Base-by-base conservation (phyloP, 2,113 vertebrate genomes). In the Emydocephalus ijimae region DNA sequence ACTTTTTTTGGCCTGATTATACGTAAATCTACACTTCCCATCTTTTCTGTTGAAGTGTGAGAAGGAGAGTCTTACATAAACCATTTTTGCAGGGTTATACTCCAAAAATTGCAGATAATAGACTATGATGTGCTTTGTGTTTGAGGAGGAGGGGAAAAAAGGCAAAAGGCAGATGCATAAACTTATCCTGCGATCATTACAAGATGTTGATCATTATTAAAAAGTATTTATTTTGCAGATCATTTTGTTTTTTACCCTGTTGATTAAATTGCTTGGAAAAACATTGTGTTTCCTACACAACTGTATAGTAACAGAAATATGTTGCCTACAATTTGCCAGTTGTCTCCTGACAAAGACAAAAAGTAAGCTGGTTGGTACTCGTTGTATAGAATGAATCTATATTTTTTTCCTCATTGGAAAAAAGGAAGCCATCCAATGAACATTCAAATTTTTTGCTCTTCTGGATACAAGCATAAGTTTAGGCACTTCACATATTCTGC, bases 311-410 rank as follows among this genome's bases (percentile, higher is more conserved):
- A 96, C 95, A 96, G 96, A 96, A 96, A 97, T 96, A 96, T 93
- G 95, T 96, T 94, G 94, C 95, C 94, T 95, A 95, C 96, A 96
- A 96, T 96, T 96, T 96, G 95, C 96, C 95, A 96, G 96, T 97
- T 96, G 93, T 97, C 95, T 97, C 92, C 94, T 94, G 95, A 97
- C 95, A 97, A 96, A 96, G 95, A 96, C 92, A 88, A 93, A 96
- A 95, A 95, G 95, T 93, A 95, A 97, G 92, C 93, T 94, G 95
- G 89, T 92, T 93, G 94, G 94, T 95, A 92, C 94, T 92, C 94
- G 92, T 94, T 96, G 92, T 95, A 95, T 93, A 94, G 93, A 94
- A 94, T 95, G 94, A 95, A 94, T 95, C 95, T 94, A 95, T 87
- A 95, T 87, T 86, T 90, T 94, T 95, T 94, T 90, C 3, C 95